phyloP scores from a whole-genome alignment of 2,113 vertebrate genomes.

The Sigmodon hispidus region DNA sequence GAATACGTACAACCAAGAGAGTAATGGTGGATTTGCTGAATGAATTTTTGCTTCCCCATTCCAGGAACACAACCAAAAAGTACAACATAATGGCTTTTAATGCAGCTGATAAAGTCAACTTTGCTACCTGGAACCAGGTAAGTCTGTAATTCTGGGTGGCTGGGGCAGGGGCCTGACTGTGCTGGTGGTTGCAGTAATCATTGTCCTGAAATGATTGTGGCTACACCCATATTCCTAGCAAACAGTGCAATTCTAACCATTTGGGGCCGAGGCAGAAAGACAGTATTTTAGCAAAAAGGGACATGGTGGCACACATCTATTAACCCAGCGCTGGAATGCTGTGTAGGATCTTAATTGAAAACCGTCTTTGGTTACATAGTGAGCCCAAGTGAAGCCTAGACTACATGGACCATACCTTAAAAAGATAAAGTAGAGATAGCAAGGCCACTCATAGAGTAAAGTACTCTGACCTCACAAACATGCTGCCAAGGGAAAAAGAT shows the following conservation, averaged over 20 bases:
- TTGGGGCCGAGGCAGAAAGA: background rate
- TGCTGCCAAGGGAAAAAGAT: too few relatives aligned
- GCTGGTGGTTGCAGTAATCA: background rate
- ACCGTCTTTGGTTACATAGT: background rate
- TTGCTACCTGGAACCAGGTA: slow-evolving; percentile 94
- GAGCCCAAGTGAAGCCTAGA: background rate
- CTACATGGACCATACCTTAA: background rate
- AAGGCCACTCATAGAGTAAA: background rate
- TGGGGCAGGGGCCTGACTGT: background rate
- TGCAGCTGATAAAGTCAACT: slow-evolving; percentile 92
- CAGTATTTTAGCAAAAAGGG: background rate
- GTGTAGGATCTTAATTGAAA: background rate
- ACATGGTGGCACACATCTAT: background rate
- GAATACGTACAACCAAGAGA: background rate
- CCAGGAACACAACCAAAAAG: slow-evolving; percentile 92
- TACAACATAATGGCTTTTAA: slow-evolving; percentile 96
- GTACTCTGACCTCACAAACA: background rate
- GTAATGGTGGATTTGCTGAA: background rate
- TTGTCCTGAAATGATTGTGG: background rate
- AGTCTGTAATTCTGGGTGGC: background rate
- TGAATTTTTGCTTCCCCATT: background rate
- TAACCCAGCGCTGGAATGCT: background rate
- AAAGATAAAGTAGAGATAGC: background rate
- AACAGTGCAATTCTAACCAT: background rate
- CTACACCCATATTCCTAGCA: background rate